Conservation (phyloP, 1,140 invertebrate species). For the Nymphalis io region DNA sequence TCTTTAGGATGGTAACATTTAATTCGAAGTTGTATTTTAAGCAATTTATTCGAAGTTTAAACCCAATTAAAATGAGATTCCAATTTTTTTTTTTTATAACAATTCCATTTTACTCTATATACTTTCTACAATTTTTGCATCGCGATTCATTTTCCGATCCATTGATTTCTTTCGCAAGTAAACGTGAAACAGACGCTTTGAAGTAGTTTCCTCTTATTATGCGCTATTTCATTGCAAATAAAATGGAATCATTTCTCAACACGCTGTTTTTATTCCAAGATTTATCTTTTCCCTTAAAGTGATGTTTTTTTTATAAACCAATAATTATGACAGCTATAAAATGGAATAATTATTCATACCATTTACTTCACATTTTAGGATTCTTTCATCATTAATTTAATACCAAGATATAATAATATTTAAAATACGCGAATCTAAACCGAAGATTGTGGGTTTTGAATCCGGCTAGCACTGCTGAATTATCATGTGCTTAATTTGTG, state of each 20-base stretch:
- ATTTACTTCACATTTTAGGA: no score
- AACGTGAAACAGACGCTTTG: constrained; percentile 34
- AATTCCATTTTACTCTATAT: constrained; percentile 15
- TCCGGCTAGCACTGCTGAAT: no score
- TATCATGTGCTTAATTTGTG: no score
- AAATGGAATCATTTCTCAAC: constrained; percentile 31
- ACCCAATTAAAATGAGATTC: constrained; percentile 9
- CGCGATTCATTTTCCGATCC: constrained; percentile 38
- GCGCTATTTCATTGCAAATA: constrained; percentile 29
- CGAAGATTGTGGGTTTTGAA: no score
- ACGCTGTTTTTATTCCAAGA: constrained; percentile 7
- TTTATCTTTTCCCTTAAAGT: neutral
- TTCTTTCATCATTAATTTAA: no score
- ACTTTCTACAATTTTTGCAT: constrained; percentile 18
- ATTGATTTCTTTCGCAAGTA: constrained; percentile 38
- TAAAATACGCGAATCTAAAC: no score
- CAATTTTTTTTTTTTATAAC: constrained; percentile 2
- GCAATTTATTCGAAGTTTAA: neutral
- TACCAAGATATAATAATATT: no score
- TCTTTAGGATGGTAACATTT: neutral
- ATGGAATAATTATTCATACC: no score
- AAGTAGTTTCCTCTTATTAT: constrained; percentile 36
- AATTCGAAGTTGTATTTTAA: neutral
- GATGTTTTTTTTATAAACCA: no score
- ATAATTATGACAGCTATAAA: no score